These are phyloP conservation scores for Coccyzus lansbergi DNA, from an alignment of 2,797 vertebrate genomes.

Conservation along the genomic window DNA sequence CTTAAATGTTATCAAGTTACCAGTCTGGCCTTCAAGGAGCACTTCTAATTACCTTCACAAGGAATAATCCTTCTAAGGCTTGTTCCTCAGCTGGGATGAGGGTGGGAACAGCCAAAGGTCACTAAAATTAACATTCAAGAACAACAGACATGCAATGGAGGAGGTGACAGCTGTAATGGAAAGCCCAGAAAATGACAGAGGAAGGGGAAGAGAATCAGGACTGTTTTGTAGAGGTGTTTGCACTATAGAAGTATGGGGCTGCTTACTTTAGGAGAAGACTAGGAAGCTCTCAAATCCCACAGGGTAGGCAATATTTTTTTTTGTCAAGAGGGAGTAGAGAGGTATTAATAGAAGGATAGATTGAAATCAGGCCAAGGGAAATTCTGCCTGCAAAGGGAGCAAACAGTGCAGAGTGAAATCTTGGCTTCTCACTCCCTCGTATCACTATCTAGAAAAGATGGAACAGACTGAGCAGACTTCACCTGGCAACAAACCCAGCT, in stretches of 20 bases:
- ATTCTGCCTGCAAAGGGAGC: not conserved
- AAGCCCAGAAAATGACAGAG: not conserved
- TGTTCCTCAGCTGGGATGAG: not conserved
- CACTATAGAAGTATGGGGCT: not conserved
- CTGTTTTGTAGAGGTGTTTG: not conserved
- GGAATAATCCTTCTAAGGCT: not conserved
- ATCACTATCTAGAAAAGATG: not conserved
- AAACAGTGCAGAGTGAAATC: not conserved
- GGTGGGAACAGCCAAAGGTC: not conserved
- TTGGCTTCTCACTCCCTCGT: not conserved
- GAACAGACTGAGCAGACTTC: not conserved
- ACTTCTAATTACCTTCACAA: not conserved
- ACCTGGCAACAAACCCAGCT: not conserved
- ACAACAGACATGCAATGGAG: not conserved
- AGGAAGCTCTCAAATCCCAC: not conserved
- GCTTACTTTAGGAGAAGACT: not conserved
- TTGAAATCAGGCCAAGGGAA: not conserved
- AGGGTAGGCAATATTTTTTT: not conserved
- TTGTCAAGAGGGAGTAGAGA: not conserved
- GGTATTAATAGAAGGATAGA: not conserved
- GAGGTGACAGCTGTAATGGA: not conserved
- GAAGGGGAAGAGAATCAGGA: not conserved
- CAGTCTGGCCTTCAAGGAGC: not conserved
- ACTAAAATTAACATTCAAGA: not conserved
- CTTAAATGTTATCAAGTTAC: not conserved